Evolutionary conservation across 2,797 vertebrate species (phyloP), one percentile per base, ranked within the genome.

Genomic region (Eospalax fontanierii): DNA sequence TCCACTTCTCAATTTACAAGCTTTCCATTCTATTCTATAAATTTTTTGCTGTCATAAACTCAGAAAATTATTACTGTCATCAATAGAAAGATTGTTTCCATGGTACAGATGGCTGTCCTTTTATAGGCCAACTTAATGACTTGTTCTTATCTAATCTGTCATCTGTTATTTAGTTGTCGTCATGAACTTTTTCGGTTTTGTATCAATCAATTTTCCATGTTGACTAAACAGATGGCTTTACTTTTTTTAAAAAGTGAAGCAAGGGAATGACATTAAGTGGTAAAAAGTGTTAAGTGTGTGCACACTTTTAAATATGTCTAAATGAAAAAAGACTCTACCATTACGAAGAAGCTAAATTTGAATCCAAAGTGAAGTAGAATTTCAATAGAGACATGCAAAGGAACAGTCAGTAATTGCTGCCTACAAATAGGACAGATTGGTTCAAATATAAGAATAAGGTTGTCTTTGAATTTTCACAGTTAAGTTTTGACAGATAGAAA

Each of bases 211-310:
- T 98, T 98, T 97, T 87, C 96, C 96, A 97, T 98, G 97, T 98
- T 98, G 98, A 97, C 97, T 96, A 98, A 98, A 98, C 98, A 98
- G 97, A 98, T 98, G 98, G 98, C 96, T 95, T 97, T 97, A 97
- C 68, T 40, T n/a, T 2, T 79, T 40, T n/a, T 2, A 26, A 80
- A 86, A 54, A n/a, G 35, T 65, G 97, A 98, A 97, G 95, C 87
- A 96, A 96, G 96, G 97, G 97, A 98, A 97, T 97, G 93, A 96
- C 88, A 97, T 95, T 95, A 89, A 94, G 24, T 94, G 93, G 94
- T 89, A 95, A 97, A 97, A 95, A 95, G 87, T 65, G 46, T 14
- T 97, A 97, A 57, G 88, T 89, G 91, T 91, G 96, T 80, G 68
- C 80, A 93, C 43, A 97, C 57, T 94, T 97, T 96, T 96, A 89